Base-by-base conservation (phyloP, 1,140 invertebrate species). In the Triops longicaudatus region DNA sequence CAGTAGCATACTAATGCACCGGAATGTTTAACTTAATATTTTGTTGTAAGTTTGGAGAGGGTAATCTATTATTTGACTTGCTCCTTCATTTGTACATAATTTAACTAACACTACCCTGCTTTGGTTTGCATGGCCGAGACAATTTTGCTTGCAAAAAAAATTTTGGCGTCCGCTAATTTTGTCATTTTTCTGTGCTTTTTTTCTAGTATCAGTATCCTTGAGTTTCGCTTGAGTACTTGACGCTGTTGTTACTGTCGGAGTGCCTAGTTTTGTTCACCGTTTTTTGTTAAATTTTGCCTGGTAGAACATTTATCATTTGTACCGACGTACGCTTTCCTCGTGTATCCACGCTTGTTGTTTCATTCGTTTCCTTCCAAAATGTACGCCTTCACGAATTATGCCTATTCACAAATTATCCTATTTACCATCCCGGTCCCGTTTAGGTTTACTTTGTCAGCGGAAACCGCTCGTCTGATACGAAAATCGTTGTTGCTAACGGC, bases 191-290 rank as follows among this genome's bases (percentile, higher is more conserved):
- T 17, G 17, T 63, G 14, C 22, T 63, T 22, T 22, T 7, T 22
- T 63, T 63, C 50, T 14, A 63, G 50, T 63, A 63, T 63, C 50
- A 63, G 17, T 63, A 63, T 22, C 50, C 50, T 17, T 63, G 50
- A 63, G 50, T 63, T 63, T 63, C 50, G 50, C 50, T 63, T 63
- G 17, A 63, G 50, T 63, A 17, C 50, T 63, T 63, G 10, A 17
- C 50, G 50, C 50, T 63, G 50, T 63, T 63, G 22, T 37, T 37
- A 63, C 50, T 63, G n/a, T 63, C 22, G 50, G 50, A 63, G 50
- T 63, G 50, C 50, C 6, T 63, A 63, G 14, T n/a, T 63, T 63
- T 63, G 50, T 63, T n/a, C 17, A 6, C 50, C 50, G 17, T 63
- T 63, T 63, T 63, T 17, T n/a, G n/a, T n/a, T n/a, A n/a, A n/a